These are phyloP conservation scores for Agonopterix heracliana DNA, from an alignment of 2,888 invertebrate species.

Conservation along the genomic window DNA sequence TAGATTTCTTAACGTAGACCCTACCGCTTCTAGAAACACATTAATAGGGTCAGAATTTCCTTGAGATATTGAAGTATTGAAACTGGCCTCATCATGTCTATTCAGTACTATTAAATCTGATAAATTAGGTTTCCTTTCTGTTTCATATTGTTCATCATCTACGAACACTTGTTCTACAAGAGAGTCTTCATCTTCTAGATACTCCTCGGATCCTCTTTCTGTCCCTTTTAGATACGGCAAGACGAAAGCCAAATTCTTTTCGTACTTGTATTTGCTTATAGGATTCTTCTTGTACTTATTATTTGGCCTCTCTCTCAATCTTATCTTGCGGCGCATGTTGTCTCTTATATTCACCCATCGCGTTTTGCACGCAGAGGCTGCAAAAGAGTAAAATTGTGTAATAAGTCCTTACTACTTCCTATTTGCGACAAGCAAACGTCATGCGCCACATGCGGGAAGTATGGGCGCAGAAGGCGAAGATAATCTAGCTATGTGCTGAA, in stretches of 20 bases:
- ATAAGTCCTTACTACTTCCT: no score
- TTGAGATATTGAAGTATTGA: background rate
- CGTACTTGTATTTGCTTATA: slow-evolving; percentile 2
- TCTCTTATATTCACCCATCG: slow-evolving; percentile 16
- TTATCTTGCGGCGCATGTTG: slow-evolving; percentile 9
- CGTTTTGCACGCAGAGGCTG: slow-evolving; percentile 13
- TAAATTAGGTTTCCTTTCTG: background rate
- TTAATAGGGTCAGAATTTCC: background rate
- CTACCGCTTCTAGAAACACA: slow-evolving; percentile 3
- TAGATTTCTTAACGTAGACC: slow-evolving; percentile 13
- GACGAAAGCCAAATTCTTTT: background rate
- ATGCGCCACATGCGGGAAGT: no score
- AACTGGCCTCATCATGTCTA: background rate
- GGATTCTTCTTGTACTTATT: background rate
- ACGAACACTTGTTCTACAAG: background rate
- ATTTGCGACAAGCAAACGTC: no score
- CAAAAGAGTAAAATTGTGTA: background rate
- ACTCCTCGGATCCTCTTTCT: background rate
- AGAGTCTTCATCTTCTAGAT: background rate
- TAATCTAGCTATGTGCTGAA: no score
- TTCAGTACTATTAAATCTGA: background rate
- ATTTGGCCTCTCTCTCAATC: no score
- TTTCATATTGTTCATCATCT: background rate
- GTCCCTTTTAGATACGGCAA: background rate
- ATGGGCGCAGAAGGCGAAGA: no score